Conservation (phyloP, 2,888 invertebrate genomes). For the Megalurothrips usitatus region DNA sequence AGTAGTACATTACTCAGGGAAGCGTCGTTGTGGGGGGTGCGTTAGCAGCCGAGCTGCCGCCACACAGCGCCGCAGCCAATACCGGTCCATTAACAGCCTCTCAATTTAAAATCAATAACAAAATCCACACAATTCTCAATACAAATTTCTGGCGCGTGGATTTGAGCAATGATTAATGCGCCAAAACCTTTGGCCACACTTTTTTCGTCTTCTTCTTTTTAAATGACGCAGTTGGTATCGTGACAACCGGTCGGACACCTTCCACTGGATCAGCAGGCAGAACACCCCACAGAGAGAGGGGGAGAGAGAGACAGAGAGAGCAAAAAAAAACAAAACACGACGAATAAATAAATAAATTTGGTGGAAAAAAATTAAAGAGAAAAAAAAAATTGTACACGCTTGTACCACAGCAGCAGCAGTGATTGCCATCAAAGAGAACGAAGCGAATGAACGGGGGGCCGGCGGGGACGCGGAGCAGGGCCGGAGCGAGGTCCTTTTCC, state of each 20-base stretch:
- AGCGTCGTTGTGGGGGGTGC: background rate
- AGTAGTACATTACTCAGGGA: constrained; percentile 7
- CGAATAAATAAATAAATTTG: background rate
- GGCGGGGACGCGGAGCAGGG: background rate
- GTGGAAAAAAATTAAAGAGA: background rate
- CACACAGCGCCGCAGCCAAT: no score
- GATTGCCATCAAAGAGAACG: constrained; percentile 21
- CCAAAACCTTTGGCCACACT: no score
- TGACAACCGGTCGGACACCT: no score
- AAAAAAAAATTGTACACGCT: background rate
- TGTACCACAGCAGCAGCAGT: background rate
- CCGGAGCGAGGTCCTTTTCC: background rate
- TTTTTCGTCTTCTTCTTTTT: no score
- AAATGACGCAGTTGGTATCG: no score
- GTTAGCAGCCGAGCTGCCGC: background rate
- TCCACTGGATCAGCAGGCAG: background rate
- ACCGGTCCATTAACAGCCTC: no score
- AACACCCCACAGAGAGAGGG: background rate
- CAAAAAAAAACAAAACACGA: background rate
- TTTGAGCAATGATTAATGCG: no score
- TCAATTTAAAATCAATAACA: no score
- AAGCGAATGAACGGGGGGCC: constrained; percentile 2
- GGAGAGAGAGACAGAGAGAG: background rate
- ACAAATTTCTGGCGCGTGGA: no score
- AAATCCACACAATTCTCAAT: no score